These are phyloP conservation scores for Rutilus rutilus DNA, from an alignment of 2,113 vertebrate species.

Conservation along the genomic window DNA sequence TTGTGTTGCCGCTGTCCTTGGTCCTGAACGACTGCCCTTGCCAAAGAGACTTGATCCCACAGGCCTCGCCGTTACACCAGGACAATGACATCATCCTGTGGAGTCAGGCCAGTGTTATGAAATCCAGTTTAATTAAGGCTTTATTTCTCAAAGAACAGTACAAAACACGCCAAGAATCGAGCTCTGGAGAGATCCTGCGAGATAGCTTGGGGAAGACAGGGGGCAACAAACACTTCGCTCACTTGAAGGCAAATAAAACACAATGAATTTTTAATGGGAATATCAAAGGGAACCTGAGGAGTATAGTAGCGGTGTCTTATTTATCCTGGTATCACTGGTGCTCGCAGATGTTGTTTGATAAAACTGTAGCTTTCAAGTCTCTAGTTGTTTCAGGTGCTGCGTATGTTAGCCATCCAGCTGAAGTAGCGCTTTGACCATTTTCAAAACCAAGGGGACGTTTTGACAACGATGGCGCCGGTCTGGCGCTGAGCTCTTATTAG, in stretches of 20 bases:
- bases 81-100: not conserved
- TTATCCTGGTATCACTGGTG: conserved; percentile 70
- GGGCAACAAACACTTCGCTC: conserved; percentile 61
- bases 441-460: conserved; percentile 6
- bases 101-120: not conserved
- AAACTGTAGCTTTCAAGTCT: conserved; percentile 68
- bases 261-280: conserved; percentile 74
- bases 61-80: not conserved
- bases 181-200: conserved; percentile 30
- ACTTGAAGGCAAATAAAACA: conserved; percentile 72
- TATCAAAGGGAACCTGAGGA: conserved; percentile 73
- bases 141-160: conserved; percentile 1
- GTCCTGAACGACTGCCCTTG: not conserved
- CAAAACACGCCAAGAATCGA: not conserved
- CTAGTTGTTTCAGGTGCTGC: conserved; percentile 45
- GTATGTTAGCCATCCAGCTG: conserved; percentile 60
- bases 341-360: conserved; percentile 75
- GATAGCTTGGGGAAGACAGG: conserved; percentile 65
- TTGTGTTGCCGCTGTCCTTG: conserved; percentile 12
- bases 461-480: conserved; percentile 2
- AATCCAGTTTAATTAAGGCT: conserved; percentile 7
- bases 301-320: conserved; percentile 65
- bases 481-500: not conserved
- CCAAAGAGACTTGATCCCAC: not conserved
- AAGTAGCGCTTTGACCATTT: conserved; percentile 60